These are phyloP conservation scores for Aspidapion aeneum DNA, from an alignment of 2,888 invertebrate species.

Conservation along the genomic window DNA sequence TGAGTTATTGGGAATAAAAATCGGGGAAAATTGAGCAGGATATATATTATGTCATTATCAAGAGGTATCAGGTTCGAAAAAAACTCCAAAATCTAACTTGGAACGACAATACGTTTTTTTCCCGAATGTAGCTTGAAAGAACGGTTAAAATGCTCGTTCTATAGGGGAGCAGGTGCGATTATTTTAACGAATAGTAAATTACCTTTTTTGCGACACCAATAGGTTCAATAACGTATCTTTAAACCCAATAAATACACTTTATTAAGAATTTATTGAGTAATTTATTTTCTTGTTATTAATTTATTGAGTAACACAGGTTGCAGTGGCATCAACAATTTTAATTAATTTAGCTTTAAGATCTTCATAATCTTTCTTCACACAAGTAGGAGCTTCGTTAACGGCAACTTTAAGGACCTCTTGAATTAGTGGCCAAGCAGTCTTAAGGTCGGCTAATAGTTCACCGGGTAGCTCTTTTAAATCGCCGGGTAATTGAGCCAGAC, in stretches of 20 bases:
- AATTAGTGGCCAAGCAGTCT: not conserved
- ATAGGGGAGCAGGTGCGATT: not conserved
- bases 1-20: not conserved
- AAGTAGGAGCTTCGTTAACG: not conserved
- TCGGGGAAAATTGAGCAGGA: not conserved
- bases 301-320: not conserved
- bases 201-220: not conserved
- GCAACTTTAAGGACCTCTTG: not conserved
- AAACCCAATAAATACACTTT: no score
- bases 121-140: no score
- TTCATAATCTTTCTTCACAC: not conserved
- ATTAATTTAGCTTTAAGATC: not conserved
- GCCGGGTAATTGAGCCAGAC: not conserved
- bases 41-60: not conserved
- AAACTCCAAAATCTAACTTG: not conserved
- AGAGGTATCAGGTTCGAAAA: not conserved
- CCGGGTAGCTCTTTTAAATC: not conserved
- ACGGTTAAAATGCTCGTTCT: not conserved
- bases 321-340: not conserved
- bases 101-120: not conserved
- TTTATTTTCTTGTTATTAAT: no score
- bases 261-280: no score
- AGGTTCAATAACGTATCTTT: no score
- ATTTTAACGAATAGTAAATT: not conserved
- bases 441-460: not conserved